Percentiles rank a stretch among this genome's conserved stretches.
Conservation (phyloP, 2,888 invertebrate species). For the Diarsia brunnea region DNA sequence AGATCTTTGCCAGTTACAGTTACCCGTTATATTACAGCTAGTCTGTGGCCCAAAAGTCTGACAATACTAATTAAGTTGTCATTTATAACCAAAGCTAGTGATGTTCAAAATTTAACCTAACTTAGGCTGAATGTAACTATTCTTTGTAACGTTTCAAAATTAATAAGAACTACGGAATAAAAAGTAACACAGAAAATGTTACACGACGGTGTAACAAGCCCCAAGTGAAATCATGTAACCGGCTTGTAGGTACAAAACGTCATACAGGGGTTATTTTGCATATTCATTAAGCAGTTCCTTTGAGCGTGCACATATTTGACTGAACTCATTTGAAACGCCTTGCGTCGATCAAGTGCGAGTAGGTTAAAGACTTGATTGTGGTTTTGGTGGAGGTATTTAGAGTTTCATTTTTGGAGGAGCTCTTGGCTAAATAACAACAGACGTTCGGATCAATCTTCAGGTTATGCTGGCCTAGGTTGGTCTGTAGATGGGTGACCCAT, state of each 20-base stretch:
- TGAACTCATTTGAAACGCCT: slow-evolving; percentile 44
- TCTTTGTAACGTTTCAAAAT: not conserved
- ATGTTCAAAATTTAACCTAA: too few relatives aligned
- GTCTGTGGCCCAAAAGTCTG: too few relatives aligned
- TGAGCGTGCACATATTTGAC: slow-evolving; percentile 68
- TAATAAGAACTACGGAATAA: not conserved
- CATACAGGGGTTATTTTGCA: slow-evolving; percentile 75
- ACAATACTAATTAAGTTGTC: too few relatives aligned
- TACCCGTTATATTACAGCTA: too few relatives aligned
- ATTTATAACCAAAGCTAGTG: too few relatives aligned
- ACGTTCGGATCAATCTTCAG: too few relatives aligned
- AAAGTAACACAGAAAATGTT: slow-evolving; percentile 12
- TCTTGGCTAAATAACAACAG: too few relatives aligned
- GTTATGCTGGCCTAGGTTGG: too few relatives aligned
- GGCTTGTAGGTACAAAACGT: slow-evolving; percentile 64
- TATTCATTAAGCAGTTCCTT: slow-evolving; percentile 77
- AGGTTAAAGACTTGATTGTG: slow-evolving; percentile 17
- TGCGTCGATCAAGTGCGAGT: slow-evolving; percentile 20
- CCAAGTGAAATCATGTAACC: slow-evolving; percentile 55
- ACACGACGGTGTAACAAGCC: slow-evolving; percentile 59
- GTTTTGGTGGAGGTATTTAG: not conserved
- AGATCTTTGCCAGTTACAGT: too few relatives aligned
- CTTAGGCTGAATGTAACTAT: too few relatives aligned
- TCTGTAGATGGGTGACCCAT: too few relatives aligned
- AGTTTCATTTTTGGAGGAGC: not conserved